A percentile compares a stretch with the other conserved stretches of the same genome.
Evolutionary conservation across 2,797 vertebrate genomes (phyloP).

Genomic region (Danio tinwini): DNA sequence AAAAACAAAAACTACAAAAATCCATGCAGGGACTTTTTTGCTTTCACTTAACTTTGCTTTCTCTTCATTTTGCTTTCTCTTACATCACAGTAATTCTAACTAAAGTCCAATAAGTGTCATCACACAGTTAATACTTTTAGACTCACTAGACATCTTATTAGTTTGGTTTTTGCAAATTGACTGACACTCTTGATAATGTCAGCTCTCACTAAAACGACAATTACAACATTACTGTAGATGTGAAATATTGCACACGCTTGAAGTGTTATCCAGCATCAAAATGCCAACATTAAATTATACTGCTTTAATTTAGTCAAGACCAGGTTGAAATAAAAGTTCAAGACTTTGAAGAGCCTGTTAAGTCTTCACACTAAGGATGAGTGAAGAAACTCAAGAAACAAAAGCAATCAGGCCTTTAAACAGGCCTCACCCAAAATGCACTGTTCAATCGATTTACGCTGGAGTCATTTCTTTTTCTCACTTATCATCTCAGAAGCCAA

Average conservation of each 20-base stretch:
- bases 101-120: too few relatives aligned
- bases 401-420: conserved; percentile 47
- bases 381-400: conserved; percentile 23
- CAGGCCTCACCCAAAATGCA: conserved; percentile 43
- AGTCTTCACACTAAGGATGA: neutral
- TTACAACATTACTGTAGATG: too few relatives aligned
- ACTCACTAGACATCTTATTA: too few relatives aligned
- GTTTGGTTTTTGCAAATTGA: too few relatives aligned
- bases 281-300: neutral
- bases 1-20: too few relatives aligned
- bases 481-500: conserved; percentile 19
- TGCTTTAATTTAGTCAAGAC: neutral
- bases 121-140: too few relatives aligned
- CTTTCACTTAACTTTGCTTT: too few relatives aligned
- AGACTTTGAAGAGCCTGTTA: conserved; percentile 8
- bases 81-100: too few relatives aligned
- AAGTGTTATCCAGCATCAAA: neutral
- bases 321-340: conserved; percentile 21
- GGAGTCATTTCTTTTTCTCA: conserved; percentile 3
- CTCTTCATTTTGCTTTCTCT: too few relatives aligned
- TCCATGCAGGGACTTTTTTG: too few relatives aligned
- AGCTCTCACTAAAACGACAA: too few relatives aligned
- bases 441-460: conserved; percentile 41
- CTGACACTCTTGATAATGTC: too few relatives aligned
- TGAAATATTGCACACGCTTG: neutral